Conservation (phyloP, 2,888 invertebrate genomes). For the Acanthosepion lycidas region DNA sequence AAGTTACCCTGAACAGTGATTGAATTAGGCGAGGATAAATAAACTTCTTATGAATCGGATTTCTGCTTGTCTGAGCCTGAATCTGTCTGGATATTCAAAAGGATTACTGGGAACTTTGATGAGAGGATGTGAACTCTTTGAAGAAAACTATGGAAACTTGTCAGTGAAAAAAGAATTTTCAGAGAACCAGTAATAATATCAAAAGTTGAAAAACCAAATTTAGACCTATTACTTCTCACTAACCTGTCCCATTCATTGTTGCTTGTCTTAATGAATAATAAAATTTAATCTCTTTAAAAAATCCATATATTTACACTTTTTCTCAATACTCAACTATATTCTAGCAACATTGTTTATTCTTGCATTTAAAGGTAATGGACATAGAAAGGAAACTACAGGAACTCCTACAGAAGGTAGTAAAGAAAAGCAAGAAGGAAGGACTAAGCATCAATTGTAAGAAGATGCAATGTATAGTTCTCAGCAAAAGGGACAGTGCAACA, state of each 20-base stretch:
- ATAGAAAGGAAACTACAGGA: too few relatives aligned
- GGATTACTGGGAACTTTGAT: constrained; percentile 21
- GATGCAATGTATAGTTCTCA: too few relatives aligned
- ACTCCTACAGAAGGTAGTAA: too few relatives aligned
- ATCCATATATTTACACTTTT: not conserved
- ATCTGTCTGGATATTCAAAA: constrained; percentile 33
- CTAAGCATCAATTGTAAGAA: too few relatives aligned
- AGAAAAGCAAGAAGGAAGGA: too few relatives aligned
- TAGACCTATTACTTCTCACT: not conserved
- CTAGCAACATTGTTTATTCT: too few relatives aligned
- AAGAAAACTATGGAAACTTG: not conserved
- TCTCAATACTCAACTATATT: not conserved
- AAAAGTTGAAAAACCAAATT: not conserved
- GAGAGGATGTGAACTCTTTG: constrained; percentile 18
- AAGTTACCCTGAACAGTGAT: constrained; percentile 18
- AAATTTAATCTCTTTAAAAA: not conserved
- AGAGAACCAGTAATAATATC: not conserved
- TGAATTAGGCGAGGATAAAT: not conserved
- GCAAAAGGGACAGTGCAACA: too few relatives aligned
- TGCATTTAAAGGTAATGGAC: too few relatives aligned
- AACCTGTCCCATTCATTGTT: not conserved
- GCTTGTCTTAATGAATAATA: not conserved
- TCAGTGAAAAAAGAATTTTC: not conserved
- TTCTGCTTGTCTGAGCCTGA: constrained; percentile 23
- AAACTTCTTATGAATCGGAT: constrained; percentile 14